A percentile compares a stretch with the other conserved stretches of the same genome.
Conservation (phyloP, 1,140 invertebrate genomes). For the Teleogryllus occipitalis region DNA sequence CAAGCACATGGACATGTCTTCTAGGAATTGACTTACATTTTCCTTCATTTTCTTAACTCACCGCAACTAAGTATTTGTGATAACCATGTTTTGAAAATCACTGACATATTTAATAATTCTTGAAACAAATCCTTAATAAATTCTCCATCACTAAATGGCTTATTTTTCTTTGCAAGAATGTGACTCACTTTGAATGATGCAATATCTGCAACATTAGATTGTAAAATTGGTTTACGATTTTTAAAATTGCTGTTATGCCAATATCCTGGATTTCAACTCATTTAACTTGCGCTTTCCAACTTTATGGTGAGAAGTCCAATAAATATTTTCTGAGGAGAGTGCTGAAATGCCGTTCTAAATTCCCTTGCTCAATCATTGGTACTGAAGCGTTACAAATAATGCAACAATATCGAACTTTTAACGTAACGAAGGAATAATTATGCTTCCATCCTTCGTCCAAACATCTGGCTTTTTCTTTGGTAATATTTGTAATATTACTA, state of each 20-base stretch:
- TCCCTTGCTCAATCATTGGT: not conserved
- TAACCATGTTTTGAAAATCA: not conserved
- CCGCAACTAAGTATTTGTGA: not conserved
- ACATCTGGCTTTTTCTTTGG: too few relatives aligned
- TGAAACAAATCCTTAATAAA: slow-evolving; percentile 28
- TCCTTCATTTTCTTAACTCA: not conserved
- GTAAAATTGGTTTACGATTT: slow-evolving; percentile 24
- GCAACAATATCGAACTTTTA: not conserved
- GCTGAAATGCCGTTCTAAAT: not conserved
- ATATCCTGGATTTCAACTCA: not conserved
- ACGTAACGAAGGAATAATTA: not conserved
- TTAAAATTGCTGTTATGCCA: slow-evolving; percentile 15
- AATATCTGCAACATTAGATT: slow-evolving; percentile 27
- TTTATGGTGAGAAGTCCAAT: not conserved
- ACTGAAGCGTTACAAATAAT: not conserved
- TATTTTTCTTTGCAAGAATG: slow-evolving; percentile 29
- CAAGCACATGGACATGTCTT: not conserved
- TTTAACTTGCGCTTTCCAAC: not conserved
- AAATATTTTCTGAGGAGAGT: too few relatives aligned
- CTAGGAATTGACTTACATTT: not conserved
- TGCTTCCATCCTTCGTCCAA: too few relatives aligned
- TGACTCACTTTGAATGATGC: slow-evolving; percentile 30
- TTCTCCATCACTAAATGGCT: slow-evolving; percentile 29
- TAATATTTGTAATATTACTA: too few relatives aligned
- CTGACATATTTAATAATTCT: slow-evolving; percentile 20